phyloP scores from a whole-genome alignment of 2,888 invertebrate genomes.

The Drosophila demipolita region DNA sequence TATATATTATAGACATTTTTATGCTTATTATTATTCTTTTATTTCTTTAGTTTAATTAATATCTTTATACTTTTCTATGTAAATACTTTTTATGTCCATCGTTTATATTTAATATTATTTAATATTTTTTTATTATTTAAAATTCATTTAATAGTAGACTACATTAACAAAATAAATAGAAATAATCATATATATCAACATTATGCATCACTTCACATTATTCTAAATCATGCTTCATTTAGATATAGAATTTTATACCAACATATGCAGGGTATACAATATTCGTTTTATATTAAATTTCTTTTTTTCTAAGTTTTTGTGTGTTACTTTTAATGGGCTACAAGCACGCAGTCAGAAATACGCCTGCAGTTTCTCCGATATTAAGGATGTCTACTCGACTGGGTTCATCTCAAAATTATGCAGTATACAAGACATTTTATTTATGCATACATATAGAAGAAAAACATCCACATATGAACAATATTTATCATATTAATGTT shows the following conservation, averaged over 20 bases:
- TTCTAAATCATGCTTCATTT: neutral
- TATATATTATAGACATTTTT: too few relatives aligned
- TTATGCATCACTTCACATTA: neutral
- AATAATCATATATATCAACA: neutral
- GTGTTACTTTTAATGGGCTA: slow-evolving; percentile 31
- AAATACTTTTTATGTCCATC: neutral
- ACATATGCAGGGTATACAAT: neutral
- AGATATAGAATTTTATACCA: neutral
- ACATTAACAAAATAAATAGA: neutral
- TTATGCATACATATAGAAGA: neutral
- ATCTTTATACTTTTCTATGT: neutral
- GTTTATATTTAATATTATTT: neutral
- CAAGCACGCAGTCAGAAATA: slow-evolving; percentile 46
- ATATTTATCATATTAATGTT: neutral
- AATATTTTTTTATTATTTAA: neutral
- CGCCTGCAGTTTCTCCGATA: slow-evolving; percentile 11
- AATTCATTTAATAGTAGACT: rapidly evolving
- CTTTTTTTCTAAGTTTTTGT: slow-evolving; percentile 3
- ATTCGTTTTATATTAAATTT: slow-evolving; percentile 4
- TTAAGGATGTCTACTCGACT: neutral
- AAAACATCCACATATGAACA: neutral
- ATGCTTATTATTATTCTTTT: neutral
- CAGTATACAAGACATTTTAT: neutral
- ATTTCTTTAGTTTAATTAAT: neutral
- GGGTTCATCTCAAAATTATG: neutral